Percentiles rank a stretch among this genome's conserved stretches.
Evolutionary conservation across 2,888 invertebrate genomes (phyloP).

Genomic region (Galerucella pusilla): DNA sequence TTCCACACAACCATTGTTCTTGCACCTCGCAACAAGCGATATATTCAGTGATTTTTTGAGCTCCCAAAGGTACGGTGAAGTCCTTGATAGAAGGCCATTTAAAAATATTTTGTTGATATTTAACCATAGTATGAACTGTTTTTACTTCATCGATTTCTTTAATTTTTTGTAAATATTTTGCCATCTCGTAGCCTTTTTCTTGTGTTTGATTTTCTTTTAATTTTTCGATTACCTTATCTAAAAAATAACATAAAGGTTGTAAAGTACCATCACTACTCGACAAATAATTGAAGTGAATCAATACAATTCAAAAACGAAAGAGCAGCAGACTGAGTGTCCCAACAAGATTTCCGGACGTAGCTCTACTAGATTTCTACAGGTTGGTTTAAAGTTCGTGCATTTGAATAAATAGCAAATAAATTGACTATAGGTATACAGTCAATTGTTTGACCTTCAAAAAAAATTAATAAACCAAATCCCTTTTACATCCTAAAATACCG

Average conservation of each 20-base stretch:
- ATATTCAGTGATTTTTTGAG: slow-evolving; percentile 47
- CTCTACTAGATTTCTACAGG: too few species aligned
- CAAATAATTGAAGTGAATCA: too few species aligned
- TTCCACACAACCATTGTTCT: slow-evolving; percentile 49
- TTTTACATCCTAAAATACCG: too few species aligned
- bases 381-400: too few species aligned
- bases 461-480: too few species aligned
- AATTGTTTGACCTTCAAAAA: too few species aligned
- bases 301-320: too few species aligned
- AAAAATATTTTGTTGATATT: not conserved
- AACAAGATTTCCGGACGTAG: too few species aligned
- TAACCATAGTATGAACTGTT: not conserved
- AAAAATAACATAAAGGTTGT: not conserved
- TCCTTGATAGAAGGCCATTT: slow-evolving; percentile 44
- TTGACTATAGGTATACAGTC: too few species aligned
- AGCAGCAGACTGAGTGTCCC: too few species aligned
- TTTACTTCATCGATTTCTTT: not conserved
- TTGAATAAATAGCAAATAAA: too few species aligned
- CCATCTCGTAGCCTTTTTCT: not conserved
- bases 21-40: slow-evolving; percentile 41
- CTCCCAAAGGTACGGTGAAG: slow-evolving; percentile 44
- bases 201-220: not conserved
- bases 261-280: not conserved
- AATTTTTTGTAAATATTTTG: not conserved
- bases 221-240: not conserved